Evolutionary conservation across 1,140 invertebrate genomes (phyloP), one percentile per base, ranked within the genome.

Genomic region (Heliconius nattereri): DNA sequence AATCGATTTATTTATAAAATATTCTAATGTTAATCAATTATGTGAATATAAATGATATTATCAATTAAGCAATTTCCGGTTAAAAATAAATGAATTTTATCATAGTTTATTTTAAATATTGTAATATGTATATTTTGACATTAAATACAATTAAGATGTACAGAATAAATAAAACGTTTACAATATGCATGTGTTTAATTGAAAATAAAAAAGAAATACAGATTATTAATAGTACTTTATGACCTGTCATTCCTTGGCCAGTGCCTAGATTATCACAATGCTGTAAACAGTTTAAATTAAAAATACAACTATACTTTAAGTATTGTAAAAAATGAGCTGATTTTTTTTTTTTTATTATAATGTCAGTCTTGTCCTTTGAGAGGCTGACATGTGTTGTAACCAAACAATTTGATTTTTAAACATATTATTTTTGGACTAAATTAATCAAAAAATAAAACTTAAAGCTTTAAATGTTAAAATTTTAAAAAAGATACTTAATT

Each of bases 161-260:
- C 60, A 83, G 71, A 87, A 84, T 84, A 87, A 80, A 80, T 84
- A 86, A 81, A 86, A 85, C 84, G 77, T 82, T 78, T 84, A 81
- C 86, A 73, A 83, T 78, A 85, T 40, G 72, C 54, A 78, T 78
- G 70, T 83, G 83, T 87, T 87, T 87, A 88, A 86, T 87, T 88
- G 78, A 40, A 45, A 16, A 13, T 81, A 82, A 80, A 81, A 82
- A 80, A 71, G 84, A 37, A 84, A 78, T 78, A 84, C 78, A 84
- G 54, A 73, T 73, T 40, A 72, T 74, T 13, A 45, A 9, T 45
- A n/a, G 29, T 52, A 60, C 8, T 54, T 49, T 37, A 32, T 19
- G 60, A 26, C 29, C 20, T n/a, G n/a, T 13, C 20, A 75, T 77
- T 83, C 90, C 89, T 86, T 87, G 91, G 90, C 91, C 91, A 92